Evolutionary conservation across 2,888 invertebrate genomes (phyloP).

Genomic region (Himalopsyche anomala): DNA sequence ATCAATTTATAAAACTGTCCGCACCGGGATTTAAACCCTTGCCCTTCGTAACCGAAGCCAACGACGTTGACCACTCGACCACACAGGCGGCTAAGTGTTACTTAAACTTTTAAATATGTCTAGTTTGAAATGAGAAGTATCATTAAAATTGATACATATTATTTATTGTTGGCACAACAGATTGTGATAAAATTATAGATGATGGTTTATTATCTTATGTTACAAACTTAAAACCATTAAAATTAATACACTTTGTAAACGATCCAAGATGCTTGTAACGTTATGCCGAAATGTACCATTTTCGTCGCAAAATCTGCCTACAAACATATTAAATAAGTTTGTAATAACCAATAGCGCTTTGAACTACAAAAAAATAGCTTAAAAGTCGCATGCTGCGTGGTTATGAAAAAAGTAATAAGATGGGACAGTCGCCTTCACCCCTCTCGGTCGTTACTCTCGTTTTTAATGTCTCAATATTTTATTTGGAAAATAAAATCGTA

Average conservation of each 20-base stretch:
- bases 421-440: slow-evolving; percentile 47
- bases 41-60: too few species aligned
- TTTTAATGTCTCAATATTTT: slow-evolving; percentile 45
- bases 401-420: slow-evolving; percentile 60
- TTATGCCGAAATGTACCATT: background rate
- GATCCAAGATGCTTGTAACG: background rate
- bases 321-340: slow-evolving; percentile 57
- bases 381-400: slow-evolving; percentile 56
- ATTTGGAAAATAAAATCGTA: slow-evolving; percentile 19
- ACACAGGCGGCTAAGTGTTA: too few species aligned
- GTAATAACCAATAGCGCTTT: slow-evolving; percentile 57
- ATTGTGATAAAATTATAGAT: too few species aligned
- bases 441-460: slow-evolving; percentile 29
- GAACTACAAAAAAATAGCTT: slow-evolving; percentile 56
- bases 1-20: too few species aligned
- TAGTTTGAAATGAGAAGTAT: too few species aligned
- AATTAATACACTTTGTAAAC: slow-evolving; percentile 8
- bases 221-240: background rate
- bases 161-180: too few species aligned
- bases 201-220: background rate
- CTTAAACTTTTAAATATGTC: too few species aligned
- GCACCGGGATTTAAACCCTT: too few species aligned
- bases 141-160: too few species aligned
- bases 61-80: too few species aligned
- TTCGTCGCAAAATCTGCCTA: slow-evolving; percentile 44